Conservation (phyloP, 2,888 invertebrate species). For the Apotomis betuletana region DNA sequence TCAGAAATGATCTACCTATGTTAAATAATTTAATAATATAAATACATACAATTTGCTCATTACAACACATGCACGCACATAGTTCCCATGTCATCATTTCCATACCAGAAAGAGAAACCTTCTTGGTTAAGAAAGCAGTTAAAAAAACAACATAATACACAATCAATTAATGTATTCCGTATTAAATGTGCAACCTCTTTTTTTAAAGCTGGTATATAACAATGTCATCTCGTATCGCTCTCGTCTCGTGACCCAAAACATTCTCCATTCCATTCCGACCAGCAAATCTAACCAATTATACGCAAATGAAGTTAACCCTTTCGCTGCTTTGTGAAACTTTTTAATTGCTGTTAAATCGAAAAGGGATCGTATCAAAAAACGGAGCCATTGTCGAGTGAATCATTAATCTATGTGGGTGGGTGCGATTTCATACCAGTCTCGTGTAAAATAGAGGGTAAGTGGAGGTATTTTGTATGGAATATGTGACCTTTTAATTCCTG, state of each 20-base stretch:
- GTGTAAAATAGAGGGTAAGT: not conserved
- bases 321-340: constrained; percentile 72
- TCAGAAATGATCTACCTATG: too few relatives aligned
- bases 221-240: constrained; percentile 21
- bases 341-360: constrained; percentile 82
- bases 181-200: not conserved
- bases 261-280: constrained; percentile 45
- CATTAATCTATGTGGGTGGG: constrained; percentile 79
- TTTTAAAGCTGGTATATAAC: not conserved
- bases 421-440: constrained; percentile 47
- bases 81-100: too few relatives aligned
- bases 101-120: too few relatives aligned
- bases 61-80: too few relatives aligned
- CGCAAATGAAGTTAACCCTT: constrained; percentile 77
- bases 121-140: too few relatives aligned
- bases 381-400: constrained; percentile 65
- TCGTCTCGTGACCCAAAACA: constrained; percentile 44
- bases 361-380: constrained; percentile 69
- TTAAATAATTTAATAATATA: too few relatives aligned
- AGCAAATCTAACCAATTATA: constrained; percentile 69
- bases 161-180: too few relatives aligned
- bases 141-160: too few relatives aligned
- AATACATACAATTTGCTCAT: too few relatives aligned
- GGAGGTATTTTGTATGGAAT: not conserved
- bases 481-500: constrained; percentile 47